Conservation (phyloP, 2,888 invertebrate genomes). For the Bugulina stolonifera region DNA sequence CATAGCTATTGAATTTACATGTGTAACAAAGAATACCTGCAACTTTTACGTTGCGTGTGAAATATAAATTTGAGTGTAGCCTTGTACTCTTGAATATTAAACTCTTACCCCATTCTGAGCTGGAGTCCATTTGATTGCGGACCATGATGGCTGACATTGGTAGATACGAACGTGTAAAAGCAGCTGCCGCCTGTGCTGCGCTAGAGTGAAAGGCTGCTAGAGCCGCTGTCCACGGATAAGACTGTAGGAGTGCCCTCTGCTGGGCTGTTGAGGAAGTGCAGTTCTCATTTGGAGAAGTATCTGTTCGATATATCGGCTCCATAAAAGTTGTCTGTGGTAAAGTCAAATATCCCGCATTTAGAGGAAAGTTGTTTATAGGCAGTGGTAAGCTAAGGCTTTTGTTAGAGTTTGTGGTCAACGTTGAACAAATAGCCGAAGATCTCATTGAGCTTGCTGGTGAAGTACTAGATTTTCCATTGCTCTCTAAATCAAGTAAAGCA, state of each 20-base stretch:
- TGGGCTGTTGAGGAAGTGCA: background rate
- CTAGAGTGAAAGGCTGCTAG: slow-evolving; percentile 19
- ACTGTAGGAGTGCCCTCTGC: background rate
- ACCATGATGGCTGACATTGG: background rate
- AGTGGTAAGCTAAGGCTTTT: background rate
- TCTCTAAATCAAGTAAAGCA: background rate
- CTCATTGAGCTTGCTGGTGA: background rate
- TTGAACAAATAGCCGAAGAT: background rate
- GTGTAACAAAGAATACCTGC: no score
- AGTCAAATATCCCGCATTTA: slow-evolving; percentile 8
- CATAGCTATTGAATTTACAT: no score
- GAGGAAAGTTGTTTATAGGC: background rate
- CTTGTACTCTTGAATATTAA: no score
- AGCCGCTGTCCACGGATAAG: slow-evolving; percentile 1
- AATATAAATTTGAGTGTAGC: no score
- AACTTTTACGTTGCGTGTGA: no score
- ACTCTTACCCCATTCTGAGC: slow-evolving; percentile 17
- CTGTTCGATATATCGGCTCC: slow-evolving; percentile 20
- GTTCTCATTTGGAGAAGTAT: background rate
- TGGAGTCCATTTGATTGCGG: background rate
- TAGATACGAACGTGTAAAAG: background rate
- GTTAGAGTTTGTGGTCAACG: background rate
- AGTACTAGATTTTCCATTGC: background rate
- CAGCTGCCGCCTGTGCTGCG: background rate
- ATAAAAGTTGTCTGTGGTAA: slow-evolving; percentile 17